Evolutionary conservation across 2,797 vertebrate genomes (phyloP), one percentile per base, ranked within the genome.

Genomic region (Alosa sapidissima): DNA sequence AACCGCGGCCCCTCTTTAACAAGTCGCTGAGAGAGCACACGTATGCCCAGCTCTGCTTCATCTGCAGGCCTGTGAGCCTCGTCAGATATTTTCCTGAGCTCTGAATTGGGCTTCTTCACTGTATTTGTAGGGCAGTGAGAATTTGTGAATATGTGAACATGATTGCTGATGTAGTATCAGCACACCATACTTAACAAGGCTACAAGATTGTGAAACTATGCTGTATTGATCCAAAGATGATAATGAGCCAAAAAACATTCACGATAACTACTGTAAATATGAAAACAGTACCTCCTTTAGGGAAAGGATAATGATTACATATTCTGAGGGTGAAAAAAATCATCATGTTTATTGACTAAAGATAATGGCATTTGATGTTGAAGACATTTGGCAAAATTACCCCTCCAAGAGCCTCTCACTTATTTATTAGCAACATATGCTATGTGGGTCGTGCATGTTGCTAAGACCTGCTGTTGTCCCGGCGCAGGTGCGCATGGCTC

Each of bases 401-500:
- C 1, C 58, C 21, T 60, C 58, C 21, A 7, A 7, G 8, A 0
- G 2, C 21, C 5, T 8, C 21, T n/a, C 8, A 6, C 19, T 21
- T 58, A 21, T 8, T 62, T 62, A 62, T 24, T 10, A 24, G 58
- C 58, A 62, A 24, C 58, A 62, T 24, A n/a, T 7, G n/a, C 58
- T 10, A 19, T 16, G 19, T 24, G 2, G n/a, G 7, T 24, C 58
- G 21, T 62, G 58, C 58, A 24, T 62, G 58, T 62, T 2, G 21
- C 58, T 62, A 14, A 62, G 55, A 62, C 6, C 36, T 36, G 36
- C 41, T 21, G 5, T 45, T 47, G 36, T 5, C 2, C 28, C 84
- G 21, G 48, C 86, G 14, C 91, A 99, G 98, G 98, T 99, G 24
- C 97, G 98, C n/a, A 98, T 99, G 96, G 97, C 98, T 0, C 92